phyloP scores from a whole-genome alignment of 2,113 vertebrate species.

The Pterocles gutturalis region DNA sequence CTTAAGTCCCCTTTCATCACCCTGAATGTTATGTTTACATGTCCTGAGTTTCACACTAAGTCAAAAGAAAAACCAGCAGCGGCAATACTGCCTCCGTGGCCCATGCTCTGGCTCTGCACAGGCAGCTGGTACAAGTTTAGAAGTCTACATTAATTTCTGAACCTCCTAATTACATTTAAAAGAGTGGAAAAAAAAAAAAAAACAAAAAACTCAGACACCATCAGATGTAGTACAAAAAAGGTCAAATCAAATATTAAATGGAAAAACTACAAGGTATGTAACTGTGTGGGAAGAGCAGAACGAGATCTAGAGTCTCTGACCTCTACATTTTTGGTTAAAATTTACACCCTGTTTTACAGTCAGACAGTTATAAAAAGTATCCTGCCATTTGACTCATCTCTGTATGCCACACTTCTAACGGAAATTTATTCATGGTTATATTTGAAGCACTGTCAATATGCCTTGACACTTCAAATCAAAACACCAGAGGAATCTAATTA shows the following conservation, averaged over 20 bases:
- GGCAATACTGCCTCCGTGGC: background rate
- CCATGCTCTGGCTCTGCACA: background rate
- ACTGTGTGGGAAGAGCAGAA: background rate
- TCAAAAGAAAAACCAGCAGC: background rate
- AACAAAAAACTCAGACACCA: background rate
- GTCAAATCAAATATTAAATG: background rate
- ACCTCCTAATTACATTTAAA: background rate
- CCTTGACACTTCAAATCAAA: conserved; percentile 37
- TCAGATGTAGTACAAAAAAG: background rate
- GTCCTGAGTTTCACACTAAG: background rate
- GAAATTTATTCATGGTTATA: conserved; percentile 23
- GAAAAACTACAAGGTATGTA: background rate
- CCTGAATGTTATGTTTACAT: background rate
- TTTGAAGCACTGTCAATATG: conserved; percentile 22
- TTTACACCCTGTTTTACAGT: background rate
- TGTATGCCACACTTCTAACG: background rate
- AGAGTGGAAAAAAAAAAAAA: background rate
- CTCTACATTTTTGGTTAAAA: background rate
- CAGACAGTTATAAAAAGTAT: conserved; percentile 43
- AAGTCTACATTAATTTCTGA: background rate
- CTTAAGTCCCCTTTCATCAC: background rate
- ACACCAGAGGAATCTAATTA: conserved; percentile 7
- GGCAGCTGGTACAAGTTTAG: background rate
- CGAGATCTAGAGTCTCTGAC: background rate
- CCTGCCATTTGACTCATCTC: conserved; percentile 47